phyloP scores from a whole-genome alignment of 2,113 vertebrate genomes.

The Engystomops pustulosus region DNA sequence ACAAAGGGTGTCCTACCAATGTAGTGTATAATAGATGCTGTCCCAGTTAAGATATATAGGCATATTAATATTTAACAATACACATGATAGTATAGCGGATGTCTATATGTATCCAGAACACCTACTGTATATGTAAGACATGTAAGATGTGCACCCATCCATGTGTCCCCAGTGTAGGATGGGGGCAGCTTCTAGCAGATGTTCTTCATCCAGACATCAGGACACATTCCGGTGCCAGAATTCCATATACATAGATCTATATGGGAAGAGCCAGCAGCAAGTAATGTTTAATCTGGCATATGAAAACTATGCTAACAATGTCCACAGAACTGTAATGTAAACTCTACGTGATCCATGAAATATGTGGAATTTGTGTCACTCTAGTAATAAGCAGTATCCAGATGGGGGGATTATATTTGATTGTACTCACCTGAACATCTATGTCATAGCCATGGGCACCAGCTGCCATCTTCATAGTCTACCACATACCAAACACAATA shows the following conservation, averaged over 20 bases:
- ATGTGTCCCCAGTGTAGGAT: neutral
- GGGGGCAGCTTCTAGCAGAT: constrained; percentile 16
- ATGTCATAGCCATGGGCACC: no score
- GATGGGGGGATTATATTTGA: no score
- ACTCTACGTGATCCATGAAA: constrained; percentile 17
- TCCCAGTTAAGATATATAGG: neutral
- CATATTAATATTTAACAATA: neutral
- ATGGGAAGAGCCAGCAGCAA: neutral
- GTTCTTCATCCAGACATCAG: constrained; percentile 21
- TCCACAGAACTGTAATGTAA: constrained; percentile 40
- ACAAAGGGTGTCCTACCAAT: neutral
- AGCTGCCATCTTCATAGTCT: no score
- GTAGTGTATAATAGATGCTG: neutral
- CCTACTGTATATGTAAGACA: no score
- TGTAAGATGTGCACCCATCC: no score
- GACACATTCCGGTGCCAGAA: neutral
- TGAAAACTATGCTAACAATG: constrained; percentile 46
- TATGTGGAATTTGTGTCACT: neutral
- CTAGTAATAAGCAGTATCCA: neutral
- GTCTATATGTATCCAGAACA: no score
- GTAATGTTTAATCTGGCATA: constrained; percentile 14
- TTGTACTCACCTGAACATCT: no score
- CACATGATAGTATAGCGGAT: neutral
- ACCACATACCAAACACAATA: no score
- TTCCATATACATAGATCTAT: constrained; percentile 4